These are phyloP conservation scores for Ypsolopha scabrella DNA, from an alignment of 2,888 invertebrate species.

Conservation along the genomic window DNA sequence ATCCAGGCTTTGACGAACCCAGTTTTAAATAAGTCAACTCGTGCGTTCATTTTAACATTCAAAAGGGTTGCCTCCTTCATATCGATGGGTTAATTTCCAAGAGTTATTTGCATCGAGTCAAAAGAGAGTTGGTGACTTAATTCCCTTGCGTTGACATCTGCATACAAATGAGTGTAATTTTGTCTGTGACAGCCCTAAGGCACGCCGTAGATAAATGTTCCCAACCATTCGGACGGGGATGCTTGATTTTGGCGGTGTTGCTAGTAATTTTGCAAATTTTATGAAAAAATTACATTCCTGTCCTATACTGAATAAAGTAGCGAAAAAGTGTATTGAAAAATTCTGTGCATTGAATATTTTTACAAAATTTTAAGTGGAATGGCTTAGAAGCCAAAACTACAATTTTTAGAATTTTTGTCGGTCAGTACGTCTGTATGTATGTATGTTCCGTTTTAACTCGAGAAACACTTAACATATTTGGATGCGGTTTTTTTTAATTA, in stretches of 20 bases:
- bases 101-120: constrained; percentile 56
- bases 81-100: constrained; percentile 62
- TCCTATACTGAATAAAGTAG: too few relatives aligned
- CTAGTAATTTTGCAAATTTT: background rate
- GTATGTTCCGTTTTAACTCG: too few relatives aligned
- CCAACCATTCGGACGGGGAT: background rate
- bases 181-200: constrained; percentile 52
- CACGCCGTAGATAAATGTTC: constrained; percentile 47
- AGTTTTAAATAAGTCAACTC: background rate
- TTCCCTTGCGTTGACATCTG: constrained; percentile 46
- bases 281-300: too few relatives aligned
- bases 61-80: constrained; percentile 19
- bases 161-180: constrained; percentile 65
- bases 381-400: too few relatives aligned
- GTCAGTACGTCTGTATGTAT: too few relatives aligned
- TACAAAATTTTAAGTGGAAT: too few relatives aligned
- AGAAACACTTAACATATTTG: too few relatives aligned
- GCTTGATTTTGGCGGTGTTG: background rate
- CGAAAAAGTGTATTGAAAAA: too few relatives aligned
- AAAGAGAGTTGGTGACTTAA: constrained; percentile 38
- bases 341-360: too few relatives aligned
- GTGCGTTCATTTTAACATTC: background rate
- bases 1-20: too few relatives aligned
- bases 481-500: too few relatives aligned
- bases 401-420: too few relatives aligned